phyloP scores from a whole-genome alignment of 1,140 invertebrate species.

The Zeugodacus cucurbitae region DNA sequence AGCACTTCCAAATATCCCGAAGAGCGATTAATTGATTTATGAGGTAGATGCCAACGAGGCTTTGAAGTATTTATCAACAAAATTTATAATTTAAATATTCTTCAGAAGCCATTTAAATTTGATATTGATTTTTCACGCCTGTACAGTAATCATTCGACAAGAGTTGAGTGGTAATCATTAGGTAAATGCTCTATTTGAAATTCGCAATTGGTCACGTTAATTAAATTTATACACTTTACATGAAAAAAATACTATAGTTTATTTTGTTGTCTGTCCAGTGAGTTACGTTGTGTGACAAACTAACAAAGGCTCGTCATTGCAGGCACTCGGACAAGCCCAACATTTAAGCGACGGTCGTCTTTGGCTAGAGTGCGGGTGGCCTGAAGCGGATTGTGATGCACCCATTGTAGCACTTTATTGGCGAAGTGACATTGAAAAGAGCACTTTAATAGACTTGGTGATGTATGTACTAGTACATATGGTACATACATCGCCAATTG shows the following conservation, averaged over 20 bases:
- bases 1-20: too few species aligned
- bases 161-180: background rate
- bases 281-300: background rate
- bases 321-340: background rate
- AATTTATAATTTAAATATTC: too few species aligned
- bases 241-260: background rate
- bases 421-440: constrained; percentile 18
- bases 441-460: too few species aligned
- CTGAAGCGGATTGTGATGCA: background rate
- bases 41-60: too few species aligned
- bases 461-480: background rate
- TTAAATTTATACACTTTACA: background rate
- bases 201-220: constrained; percentile 7
- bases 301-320: background rate
- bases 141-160: too few species aligned
- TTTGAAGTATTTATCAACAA: too few species aligned
- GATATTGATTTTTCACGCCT: background rate
- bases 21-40: too few species aligned
- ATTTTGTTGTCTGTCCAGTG: background rate
- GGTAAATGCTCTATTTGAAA: background rate
- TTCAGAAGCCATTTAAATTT: background rate
- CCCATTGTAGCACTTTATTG: background rate
- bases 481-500: background rate
- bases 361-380: background rate
- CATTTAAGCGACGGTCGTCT: background rate